Evolutionary conservation across 92 coral and sea anemone species (phyloP).

Genomic region (Porites divaricata): DNA sequence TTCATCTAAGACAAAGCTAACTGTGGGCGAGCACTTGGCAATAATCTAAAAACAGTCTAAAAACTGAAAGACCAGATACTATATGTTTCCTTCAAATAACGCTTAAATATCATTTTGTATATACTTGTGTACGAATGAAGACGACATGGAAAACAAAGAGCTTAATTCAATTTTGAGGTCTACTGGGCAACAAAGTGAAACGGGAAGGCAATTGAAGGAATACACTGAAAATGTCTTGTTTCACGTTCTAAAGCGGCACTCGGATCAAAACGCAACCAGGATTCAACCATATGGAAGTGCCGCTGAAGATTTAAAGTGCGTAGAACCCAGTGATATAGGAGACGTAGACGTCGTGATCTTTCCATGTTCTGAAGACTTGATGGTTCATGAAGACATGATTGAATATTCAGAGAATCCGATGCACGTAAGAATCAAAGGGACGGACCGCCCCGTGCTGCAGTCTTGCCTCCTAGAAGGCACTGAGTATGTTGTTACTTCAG

Average conservation of each 20-base stretch:
- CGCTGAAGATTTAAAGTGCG: constrained; percentile 58
- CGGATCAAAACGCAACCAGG: not conserved
- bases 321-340: constrained; percentile 55
- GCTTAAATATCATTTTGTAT: not conserved
- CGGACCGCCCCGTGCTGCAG: constrained; percentile 57
- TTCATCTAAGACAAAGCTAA: not conserved
- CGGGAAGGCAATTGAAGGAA: constrained; percentile 1
- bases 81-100: not conserved
- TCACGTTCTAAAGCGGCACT: not conserved
- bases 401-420: constrained; percentile 39
- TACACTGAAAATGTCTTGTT: constrained; percentile 3
- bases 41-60: not conserved
- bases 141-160: constrained; percentile 8
- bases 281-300: constrained; percentile 62
- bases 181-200: constrained; percentile 32
- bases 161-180: constrained; percentile 39
- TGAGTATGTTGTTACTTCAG: constrained; percentile 50
- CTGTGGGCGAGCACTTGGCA: not conserved
- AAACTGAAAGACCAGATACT: not conserved
- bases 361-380: constrained; percentile 42
- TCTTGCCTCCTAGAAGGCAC: constrained; percentile 55
- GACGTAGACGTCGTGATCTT: constrained; percentile 71
- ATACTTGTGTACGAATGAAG: constrained; percentile 9
- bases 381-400: constrained; percentile 20
- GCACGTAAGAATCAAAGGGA: constrained; percentile 61